These are phyloP conservation scores for Mus pahari DNA, from an alignment of 2,113 vertebrate species.

Conservation along the genomic window DNA sequence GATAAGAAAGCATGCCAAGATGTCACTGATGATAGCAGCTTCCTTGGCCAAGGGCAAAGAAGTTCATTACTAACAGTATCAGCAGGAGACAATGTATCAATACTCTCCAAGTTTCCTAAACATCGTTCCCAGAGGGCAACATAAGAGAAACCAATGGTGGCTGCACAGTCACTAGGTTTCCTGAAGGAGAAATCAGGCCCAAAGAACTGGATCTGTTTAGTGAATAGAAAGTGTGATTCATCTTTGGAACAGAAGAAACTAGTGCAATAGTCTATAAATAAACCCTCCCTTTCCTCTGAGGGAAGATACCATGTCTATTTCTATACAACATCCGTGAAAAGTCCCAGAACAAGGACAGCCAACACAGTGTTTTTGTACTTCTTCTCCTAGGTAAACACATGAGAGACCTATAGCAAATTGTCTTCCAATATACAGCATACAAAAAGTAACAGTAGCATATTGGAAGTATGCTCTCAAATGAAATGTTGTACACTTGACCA, in stretches of 20 bases:
- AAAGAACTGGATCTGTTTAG: background rate
- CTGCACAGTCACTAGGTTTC: background rate
- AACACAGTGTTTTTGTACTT: background rate
- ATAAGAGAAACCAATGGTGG: background rate
- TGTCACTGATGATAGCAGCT: background rate
- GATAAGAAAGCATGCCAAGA: background rate
- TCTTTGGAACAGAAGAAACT: background rate
- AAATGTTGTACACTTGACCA: background rate
- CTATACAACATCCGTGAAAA: background rate
- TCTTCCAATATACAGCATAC: background rate
- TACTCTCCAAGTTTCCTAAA: background rate
- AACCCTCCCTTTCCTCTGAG: background rate
- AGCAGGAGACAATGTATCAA: background rate
- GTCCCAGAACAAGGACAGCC: background rate
- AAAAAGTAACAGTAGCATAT: background rate
- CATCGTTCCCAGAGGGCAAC: background rate
- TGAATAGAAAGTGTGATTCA: background rate
- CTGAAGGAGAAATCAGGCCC: background rate
- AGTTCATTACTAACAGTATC: background rate
- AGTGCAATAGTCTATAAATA: background rate
- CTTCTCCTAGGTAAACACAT: background rate
- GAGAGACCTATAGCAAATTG: background rate
- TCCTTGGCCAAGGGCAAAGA: background rate
- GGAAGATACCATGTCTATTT: background rate
- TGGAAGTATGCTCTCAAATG: background rate